These are phyloP conservation scores for Diplosoma virens DNA, from an alignment of 23 tunicate genomes.

Conservation along the genomic window DNA sequence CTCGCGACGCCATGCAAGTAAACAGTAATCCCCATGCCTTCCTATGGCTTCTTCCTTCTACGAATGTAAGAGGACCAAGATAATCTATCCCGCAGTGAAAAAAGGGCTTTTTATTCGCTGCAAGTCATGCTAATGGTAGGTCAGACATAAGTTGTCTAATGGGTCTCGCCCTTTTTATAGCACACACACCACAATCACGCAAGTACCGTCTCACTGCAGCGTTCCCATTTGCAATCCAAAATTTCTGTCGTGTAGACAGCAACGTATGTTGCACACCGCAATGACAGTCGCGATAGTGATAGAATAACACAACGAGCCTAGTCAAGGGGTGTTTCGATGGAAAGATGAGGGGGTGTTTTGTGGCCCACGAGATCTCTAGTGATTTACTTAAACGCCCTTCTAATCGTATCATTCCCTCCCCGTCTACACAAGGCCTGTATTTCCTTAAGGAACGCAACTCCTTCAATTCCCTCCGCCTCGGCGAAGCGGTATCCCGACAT, in stretches of 20 bases:
- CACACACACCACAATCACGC: neutral
- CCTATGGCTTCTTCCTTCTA: neutral
- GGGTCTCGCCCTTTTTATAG: neutral
- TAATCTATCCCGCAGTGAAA: neutral
- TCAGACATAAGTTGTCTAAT: conserved; percentile 5
- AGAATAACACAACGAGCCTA: no score
- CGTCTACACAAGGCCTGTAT: no score
- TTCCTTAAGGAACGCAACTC: no score
- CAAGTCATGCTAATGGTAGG: neutral
- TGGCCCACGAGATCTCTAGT: no score
- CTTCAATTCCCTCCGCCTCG: no score
- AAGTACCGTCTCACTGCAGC: neutral
- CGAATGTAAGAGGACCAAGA: neutral
- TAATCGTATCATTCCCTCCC: no score
- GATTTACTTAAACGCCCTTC: no score
- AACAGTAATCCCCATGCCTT: conserved; percentile 11
- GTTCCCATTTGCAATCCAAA: neutral
- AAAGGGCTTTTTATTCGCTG: conserved; percentile 11
- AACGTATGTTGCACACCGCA: neutral
- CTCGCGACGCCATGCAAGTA: conserved; percentile 3
- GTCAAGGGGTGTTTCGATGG: no score
- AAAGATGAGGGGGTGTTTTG: no score
- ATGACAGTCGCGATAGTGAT: no score
- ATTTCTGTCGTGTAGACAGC: neutral
- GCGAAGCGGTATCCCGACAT: no score